A percentile compares a stretch with the other conserved stretches of the same genome.
Conservation (phyloP, 2,797 vertebrate genomes). For the Acestrorhynchus altus region DNA sequence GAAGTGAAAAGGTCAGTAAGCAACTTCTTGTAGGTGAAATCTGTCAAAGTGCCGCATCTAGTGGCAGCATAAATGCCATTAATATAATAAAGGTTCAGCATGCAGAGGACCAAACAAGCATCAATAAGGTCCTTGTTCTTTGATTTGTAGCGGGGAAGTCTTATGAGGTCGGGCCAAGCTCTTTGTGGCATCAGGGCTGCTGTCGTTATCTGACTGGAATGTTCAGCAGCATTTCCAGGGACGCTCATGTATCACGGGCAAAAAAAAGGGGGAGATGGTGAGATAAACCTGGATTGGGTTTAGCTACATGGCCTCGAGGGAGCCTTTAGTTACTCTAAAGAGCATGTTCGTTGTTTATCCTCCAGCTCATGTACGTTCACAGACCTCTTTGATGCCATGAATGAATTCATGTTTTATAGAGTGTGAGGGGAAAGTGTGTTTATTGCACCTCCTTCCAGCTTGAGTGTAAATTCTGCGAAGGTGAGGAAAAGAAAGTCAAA, state of each 20-base stretch:
- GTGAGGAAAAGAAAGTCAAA: neutral
- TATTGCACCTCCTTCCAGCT: neutral
- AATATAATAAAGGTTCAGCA: slow-evolving; percentile 37
- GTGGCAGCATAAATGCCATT: slow-evolving; percentile 59
- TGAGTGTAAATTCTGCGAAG: neutral
- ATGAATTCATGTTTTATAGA: neutral
- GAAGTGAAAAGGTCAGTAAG: neutral
- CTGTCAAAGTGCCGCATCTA: slow-evolving; percentile 53
- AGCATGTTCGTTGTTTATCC: neutral
- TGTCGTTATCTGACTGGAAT: slow-evolving; percentile 13
- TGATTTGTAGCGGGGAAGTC: slow-evolving; percentile 45
- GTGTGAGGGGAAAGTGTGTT: neutral
- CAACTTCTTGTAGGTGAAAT: neutral
- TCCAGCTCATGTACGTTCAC: neutral
- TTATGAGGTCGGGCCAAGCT: slow-evolving; percentile 36
- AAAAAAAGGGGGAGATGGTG: neutral
- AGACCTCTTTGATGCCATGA: neutral
- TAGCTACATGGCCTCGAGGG: neutral
- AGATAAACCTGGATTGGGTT: neutral
- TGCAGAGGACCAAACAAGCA: slow-evolving; percentile 15
- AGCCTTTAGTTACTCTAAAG: neutral
- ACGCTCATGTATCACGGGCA: neutral
- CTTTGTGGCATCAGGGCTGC: slow-evolving; percentile 4
- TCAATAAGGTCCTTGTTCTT: slow-evolving; percentile 44
- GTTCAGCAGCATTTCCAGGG: neutral